Percentiles rank a stretch among this genome's conserved stretches.
Evolutionary conservation across 1,140 invertebrate species (phyloP).

Genomic region (Colletes gigas): DNA sequence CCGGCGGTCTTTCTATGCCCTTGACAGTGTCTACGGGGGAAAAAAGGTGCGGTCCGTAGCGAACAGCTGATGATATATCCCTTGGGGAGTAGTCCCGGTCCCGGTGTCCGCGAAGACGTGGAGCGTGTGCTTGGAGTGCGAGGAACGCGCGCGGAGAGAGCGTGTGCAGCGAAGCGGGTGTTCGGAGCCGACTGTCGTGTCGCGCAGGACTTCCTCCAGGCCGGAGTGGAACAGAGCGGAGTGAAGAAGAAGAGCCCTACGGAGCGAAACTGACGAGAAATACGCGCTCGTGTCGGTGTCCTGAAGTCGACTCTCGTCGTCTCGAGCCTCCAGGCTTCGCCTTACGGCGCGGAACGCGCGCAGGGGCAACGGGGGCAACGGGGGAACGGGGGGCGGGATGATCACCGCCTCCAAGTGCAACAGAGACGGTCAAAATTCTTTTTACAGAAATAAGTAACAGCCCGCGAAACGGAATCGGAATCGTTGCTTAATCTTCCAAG

Average conservation of each 20-base stretch:
- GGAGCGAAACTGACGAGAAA: slow-evolving; percentile 54
- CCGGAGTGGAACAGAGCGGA: slow-evolving; percentile 20
- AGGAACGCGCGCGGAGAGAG: slow-evolving; percentile 20
- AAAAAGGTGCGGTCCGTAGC: not conserved
- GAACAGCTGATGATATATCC: slow-evolving; percentile 38
- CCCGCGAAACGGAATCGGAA: no score
- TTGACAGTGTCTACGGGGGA: not conserved
- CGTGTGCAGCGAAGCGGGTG: slow-evolving; percentile 48
- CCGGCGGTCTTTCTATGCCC: not conserved
- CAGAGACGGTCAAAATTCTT: no score
- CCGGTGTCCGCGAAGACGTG: not conserved
- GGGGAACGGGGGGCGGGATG: no score
- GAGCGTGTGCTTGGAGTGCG: slow-evolving; percentile 15
- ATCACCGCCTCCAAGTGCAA: no score
- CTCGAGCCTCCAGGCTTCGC: no score
- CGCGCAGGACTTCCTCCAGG: slow-evolving; percentile 38
- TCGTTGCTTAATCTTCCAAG: no score
- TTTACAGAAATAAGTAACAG: no score
- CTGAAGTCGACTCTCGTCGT: slow-evolving; percentile 47
- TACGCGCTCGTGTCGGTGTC: slow-evolving; percentile 56
- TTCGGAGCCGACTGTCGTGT: slow-evolving; percentile 42
- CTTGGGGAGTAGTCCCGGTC: not conserved
- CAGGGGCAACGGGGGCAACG: no score
- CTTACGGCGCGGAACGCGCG: no score
- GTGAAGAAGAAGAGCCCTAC: slow-evolving; percentile 27